A percentile compares a stretch with the other conserved stretches of the same genome.
phyloP scores from a whole-genome alignment of 2,797 vertebrate species.

The Gastrophryne carolinensis region DNA sequence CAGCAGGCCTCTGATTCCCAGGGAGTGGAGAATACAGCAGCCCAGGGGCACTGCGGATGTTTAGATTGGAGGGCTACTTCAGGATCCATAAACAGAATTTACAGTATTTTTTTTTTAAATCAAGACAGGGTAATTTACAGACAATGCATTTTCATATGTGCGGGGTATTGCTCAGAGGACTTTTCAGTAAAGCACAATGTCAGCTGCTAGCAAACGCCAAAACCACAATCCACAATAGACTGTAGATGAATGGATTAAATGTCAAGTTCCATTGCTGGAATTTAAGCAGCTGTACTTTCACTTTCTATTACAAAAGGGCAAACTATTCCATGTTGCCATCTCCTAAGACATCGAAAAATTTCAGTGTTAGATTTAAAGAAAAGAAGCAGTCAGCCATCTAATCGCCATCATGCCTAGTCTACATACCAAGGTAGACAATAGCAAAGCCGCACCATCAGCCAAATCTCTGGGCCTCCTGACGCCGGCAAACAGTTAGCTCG shows the following conservation, averaged over 20 bases:
- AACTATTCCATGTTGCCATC: slow-evolving; percentile 13
- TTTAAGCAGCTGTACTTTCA: slow-evolving; percentile 5
- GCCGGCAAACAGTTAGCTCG: slow-evolving; percentile 26
- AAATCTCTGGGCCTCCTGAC: slow-evolving; percentile 15
- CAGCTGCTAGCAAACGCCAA: not conserved
- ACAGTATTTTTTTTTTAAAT: too few species aligned
- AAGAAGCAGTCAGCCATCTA: not conserved
- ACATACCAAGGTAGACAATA: slow-evolving; percentile 18
- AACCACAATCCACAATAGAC: not conserved
- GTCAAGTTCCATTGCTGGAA: slow-evolving; percentile 5
- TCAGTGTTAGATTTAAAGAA: not conserved
- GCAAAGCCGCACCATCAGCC: not conserved
- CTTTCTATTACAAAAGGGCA: slow-evolving; percentile 22
- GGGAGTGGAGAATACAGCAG: too few species aligned
- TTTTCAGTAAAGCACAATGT: too few species aligned
- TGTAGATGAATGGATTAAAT: slow-evolving; percentile 15
- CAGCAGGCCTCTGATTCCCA: too few species aligned
- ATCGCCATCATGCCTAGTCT: slow-evolving; percentile 25
- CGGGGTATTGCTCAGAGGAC: too few species aligned
- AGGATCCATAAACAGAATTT: too few species aligned
- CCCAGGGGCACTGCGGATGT: too few species aligned
- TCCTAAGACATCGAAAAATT: slow-evolving; percentile 9
- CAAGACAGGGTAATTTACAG: too few species aligned
- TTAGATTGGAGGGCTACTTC: too few species aligned
- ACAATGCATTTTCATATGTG: too few species aligned